Base-by-base conservation (phyloP, 23 tunicate species). In the Trididemnum miniatum region DNA sequence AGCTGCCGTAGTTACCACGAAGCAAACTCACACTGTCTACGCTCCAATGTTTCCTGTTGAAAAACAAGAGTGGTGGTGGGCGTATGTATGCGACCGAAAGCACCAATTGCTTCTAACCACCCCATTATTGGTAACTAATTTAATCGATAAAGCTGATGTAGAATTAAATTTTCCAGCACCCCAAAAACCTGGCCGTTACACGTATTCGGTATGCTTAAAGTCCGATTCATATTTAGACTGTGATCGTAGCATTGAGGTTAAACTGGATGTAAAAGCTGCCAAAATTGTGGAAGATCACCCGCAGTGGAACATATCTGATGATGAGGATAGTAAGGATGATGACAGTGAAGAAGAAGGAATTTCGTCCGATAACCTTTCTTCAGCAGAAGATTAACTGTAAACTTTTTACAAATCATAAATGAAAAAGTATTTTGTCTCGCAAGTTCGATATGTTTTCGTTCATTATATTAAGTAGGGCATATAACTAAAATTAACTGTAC, bases 1-100 rank as follows among this genome's bases (percentile, higher is more conserved):
- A 65, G 63, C 35, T 38, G 71, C 89, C 35, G 40, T 31, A 2
- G 80, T 59, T 1, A 36, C 60, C 18, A 66, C 63, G 28, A 93
- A 88, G 74, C 77, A 77, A 67, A 95, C 99, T 1, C 99, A 95
- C 87, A 95, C 99, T 9, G 99, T 95, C 12, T 90, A 90, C 57
- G 89, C 96, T 18, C 99, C 95, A 15, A 76, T 52, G 33, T 87
- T 87, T 30, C 99, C 99, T 0, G 76, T 65, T 4, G 99, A 95
- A 71, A 95, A 95, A 39, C 96, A 95, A 65, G 99, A 95, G 76
- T 95, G 99, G 99, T 95, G 99, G 99, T 95, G 99, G 99, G 96
- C 88, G 65, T 95, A 95, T 52, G 72, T 91, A 25, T 90, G 96
- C 50, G 86, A 91, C 65, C 78, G 93, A 18, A 84, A 84, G 54